These are phyloP conservation scores for Uropetala carovei DNA, from an alignment of 2,888 invertebrate species.

Conservation along the genomic window DNA sequence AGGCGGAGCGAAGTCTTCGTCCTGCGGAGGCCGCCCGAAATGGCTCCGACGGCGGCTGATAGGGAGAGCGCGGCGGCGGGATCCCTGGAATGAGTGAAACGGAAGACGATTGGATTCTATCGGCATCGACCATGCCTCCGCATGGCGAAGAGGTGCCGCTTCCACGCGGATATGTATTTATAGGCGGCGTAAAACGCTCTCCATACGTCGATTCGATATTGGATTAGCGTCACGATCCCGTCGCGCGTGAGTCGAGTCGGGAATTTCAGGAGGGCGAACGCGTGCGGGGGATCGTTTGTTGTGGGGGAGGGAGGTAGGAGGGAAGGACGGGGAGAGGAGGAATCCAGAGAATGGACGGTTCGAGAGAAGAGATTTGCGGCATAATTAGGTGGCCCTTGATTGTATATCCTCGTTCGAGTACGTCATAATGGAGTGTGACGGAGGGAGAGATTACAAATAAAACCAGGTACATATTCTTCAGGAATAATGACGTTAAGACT, in stretches of 20 bases:
- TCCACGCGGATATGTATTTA: too few relatives aligned
- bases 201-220: neutral
- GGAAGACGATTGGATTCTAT: neutral
- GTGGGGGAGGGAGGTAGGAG: neutral
- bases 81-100: neutral
- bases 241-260: neutral
- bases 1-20: neutral
- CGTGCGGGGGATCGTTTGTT: neutral
- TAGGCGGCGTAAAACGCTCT: neutral
- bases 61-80: neutral
- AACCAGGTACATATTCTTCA: too few relatives aligned
- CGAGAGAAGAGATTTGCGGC: neutral
- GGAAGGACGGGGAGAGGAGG: neutral
- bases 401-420: neutral
- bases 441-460: too few relatives aligned
- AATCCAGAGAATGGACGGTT: neutral
- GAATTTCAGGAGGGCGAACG: neutral
- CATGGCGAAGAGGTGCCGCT: too few relatives aligned
- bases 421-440: too few relatives aligned
- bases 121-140: too few relatives aligned
- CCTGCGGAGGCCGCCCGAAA: conserved; percentile 38
- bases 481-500: too few relatives aligned
- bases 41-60: neutral
- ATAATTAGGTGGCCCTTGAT: neutral
- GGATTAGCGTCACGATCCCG: conserved; percentile 38